phyloP scores from a whole-genome alignment of 2,888 invertebrate species.

The Camponotus fellah region DNA sequence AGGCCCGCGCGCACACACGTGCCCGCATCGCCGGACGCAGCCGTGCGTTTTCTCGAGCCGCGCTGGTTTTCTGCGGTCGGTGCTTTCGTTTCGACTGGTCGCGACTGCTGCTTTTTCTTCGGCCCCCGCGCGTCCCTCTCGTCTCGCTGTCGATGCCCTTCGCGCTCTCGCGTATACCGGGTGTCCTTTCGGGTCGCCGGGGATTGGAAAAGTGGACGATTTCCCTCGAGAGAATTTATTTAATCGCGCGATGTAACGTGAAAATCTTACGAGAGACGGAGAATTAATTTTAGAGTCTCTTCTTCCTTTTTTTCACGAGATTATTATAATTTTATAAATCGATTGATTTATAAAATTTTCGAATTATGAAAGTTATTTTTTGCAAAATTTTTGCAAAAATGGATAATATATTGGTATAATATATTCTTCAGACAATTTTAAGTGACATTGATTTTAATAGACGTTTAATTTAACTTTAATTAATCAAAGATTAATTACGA shows the following conservation, averaged over 20 bases:
- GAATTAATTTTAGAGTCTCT: not conserved
- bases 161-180: constrained; percentile 29
- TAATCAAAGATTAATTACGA: not conserved
- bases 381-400: not conserved
- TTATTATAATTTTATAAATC: too few species aligned
- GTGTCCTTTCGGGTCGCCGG: not conserved
- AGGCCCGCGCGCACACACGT: not conserved
- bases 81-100: constrained; percentile 55
- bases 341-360: not conserved
- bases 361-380: not conserved
- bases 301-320: not conserved
- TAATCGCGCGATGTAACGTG: not conserved
- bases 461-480: not conserved
- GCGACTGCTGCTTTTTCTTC: constrained; percentile 46
- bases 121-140: not conserved
- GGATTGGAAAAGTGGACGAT: not conserved
- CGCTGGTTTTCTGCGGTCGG: constrained; percentile 64
- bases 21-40: constrained; percentile 65
- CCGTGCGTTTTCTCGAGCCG: constrained; percentile 70
- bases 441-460: not conserved
- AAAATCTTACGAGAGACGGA: not conserved
- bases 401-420: not conserved
- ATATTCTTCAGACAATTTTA: not conserved
- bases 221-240: not conserved
- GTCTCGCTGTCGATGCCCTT: constrained; percentile 33